Evolutionary conservation across 2,888 invertebrate genomes (phyloP), one percentile per base, ranked within the genome.

Genomic region (Ochropacha duplaris): DNA sequence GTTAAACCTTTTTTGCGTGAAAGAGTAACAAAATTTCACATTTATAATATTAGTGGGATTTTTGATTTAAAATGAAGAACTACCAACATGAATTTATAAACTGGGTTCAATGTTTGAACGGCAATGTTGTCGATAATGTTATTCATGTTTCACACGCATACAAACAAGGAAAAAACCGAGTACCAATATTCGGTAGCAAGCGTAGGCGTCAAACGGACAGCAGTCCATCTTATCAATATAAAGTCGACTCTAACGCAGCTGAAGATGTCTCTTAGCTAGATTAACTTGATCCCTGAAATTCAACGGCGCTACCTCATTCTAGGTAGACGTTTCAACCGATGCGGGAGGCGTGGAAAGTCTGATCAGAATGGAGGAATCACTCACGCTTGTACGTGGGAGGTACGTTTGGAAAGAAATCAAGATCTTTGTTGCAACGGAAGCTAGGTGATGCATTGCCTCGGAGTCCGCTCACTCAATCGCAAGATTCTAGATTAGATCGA

Each of bases 351-450:
- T 36, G 59, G 70, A 58, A 70, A 86, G 65, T 87, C 87, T 78
- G 57, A 62, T 62, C 66, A 74, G 64, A 74, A 68, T 83, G 84
- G 85, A 70, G 64, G 76, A 69, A 80, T 83, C 76, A 78, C 76
- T 88, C 84, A 83, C 80, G 73, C 81, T 78, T 76, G 77, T 80
- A 87, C 84, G 89, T 90, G 87, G 90, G 90, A 88, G 88, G 88
- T 86, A 85, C 81, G 83, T 87, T 87, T 84, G 81, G 79, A 84
- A 84, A 84, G 86, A 82, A 85, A 91, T 92, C 91, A 90, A 90
- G 90, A 91, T 90, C 78, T 76, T 72, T 75, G 84, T 81, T 87
- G 87, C 86, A 89, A 85, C 88, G 90, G 90, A 90, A 92, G 90
- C 87, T 79, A 84, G 85, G 88, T 91, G 90, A 92, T 91, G 89